A percentile compares a stretch with the other conserved stretches of the same genome.
phyloP scores from a whole-genome alignment of 1,140 invertebrate species.

The Sarcophaga peregrina region DNA sequence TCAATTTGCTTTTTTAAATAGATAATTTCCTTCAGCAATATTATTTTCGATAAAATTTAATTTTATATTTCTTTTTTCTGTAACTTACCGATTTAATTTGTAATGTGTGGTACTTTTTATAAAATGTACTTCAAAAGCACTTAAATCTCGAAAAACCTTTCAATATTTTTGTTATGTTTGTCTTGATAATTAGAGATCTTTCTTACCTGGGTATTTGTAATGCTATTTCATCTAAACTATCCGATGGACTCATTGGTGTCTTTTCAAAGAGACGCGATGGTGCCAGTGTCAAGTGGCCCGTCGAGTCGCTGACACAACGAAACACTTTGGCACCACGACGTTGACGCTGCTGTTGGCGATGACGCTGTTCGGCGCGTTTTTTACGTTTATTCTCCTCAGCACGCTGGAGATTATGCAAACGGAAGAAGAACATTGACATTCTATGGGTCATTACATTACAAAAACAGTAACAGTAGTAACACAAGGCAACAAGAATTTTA shows the following conservation, averaged over 20 bases:
- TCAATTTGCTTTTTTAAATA: too few species aligned
- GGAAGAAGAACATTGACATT: constrained; percentile 96
- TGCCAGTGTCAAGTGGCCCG: constrained; percentile 71
- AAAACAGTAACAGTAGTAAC: not conserved
- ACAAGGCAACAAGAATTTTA: not conserved
- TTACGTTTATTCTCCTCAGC: constrained; percentile 78
- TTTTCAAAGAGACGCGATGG: constrained; percentile 85
- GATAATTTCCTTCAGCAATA: too few species aligned
- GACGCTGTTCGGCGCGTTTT: constrained; percentile 70
- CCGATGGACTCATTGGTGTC: constrained; percentile 83
- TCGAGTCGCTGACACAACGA: constrained; percentile 67
- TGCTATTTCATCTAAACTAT: constrained; percentile 90
- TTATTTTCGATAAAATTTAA: too few species aligned
- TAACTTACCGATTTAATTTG: too few species aligned
- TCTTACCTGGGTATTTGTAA: constrained; percentile 89
- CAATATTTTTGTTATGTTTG: not conserved
- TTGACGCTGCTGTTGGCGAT: constrained; percentile 68
- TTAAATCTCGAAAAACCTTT: not conserved
- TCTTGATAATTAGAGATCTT: too few species aligned
- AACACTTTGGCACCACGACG: constrained; percentile 65
- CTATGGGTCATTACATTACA: constrained; percentile 55
- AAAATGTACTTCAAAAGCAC: not conserved
- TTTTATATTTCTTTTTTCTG: too few species aligned
- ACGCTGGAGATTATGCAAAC: constrained; percentile 87
- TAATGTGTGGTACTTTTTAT: too few species aligned